Conservation (phyloP, 2,888 invertebrate species). For the Tetrapedia diversipes region DNA sequence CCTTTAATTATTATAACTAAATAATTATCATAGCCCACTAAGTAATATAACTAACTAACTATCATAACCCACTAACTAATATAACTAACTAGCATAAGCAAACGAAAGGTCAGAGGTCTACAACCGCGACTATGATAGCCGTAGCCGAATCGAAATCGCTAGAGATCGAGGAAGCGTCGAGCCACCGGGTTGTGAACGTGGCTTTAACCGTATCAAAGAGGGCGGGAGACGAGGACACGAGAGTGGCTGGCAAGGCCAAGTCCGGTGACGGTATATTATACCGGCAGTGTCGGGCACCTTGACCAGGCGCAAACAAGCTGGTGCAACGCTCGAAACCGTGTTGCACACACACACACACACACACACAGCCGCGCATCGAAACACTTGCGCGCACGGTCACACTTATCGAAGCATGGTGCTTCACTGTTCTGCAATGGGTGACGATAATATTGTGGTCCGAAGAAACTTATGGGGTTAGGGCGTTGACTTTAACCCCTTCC, state of each 20-base stretch:
- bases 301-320: slow-evolving; percentile 73
- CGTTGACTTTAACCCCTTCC: not conserved
- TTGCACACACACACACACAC: too few relatives aligned
- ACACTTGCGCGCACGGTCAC: not conserved
- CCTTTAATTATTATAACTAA: too few relatives aligned
- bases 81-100: too few relatives aligned
- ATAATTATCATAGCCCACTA: too few relatives aligned
- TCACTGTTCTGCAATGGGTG: not conserved
- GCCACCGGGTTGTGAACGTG: slow-evolving; percentile 48
- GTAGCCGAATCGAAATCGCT: not conserved
- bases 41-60: too few relatives aligned
- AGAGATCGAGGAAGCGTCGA: not conserved
- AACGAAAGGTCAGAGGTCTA: slow-evolving; percentile 1
- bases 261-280: slow-evolving; percentile 51
- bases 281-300: slow-evolving; percentile 73
- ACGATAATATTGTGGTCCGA: not conserved
- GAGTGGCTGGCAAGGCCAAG: slow-evolving; percentile 67
- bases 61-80: too few relatives aligned
- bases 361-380: not conserved
- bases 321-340: slow-evolving; percentile 72
- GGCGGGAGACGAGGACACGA: slow-evolving; percentile 59
- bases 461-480: not conserved
- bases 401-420: not conserved
- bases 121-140: not conserved
- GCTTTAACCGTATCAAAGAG: slow-evolving; percentile 56